These are phyloP conservation scores for Linyphia triangularis DNA, from an alignment of 2,888 invertebrate genomes.

Conservation along the genomic window DNA sequence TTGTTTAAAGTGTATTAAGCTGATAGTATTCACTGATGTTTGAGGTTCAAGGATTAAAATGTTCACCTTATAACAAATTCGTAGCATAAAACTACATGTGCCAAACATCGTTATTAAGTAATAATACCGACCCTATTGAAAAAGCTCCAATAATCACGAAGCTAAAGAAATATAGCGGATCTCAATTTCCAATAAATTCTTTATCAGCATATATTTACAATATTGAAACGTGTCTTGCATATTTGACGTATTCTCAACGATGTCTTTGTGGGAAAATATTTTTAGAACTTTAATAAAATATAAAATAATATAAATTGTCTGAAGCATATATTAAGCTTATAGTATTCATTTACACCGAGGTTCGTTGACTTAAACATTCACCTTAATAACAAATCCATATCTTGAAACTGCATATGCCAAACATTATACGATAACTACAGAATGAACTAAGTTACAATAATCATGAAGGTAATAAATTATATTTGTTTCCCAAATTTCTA, in stretches of 20 bases:
- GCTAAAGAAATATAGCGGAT: no score
- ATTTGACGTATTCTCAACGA: no score
- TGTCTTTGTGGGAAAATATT: no score
- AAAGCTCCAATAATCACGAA: constrained; percentile 22
- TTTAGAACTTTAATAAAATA: no score
- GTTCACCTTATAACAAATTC: constrained; percentile 37
- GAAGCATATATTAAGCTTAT: constrained; percentile 28
- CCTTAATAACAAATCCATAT: constrained; percentile 34
- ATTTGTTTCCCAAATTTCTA: no score
- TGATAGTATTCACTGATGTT: not conserved
- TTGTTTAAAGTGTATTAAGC: constrained; percentile 29
- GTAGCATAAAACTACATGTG: constrained; percentile 19
- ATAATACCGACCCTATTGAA: constrained; percentile 16
- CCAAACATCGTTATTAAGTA: constrained; percentile 53
- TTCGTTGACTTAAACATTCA: constrained; percentile 28
- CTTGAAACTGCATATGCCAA: constrained; percentile 39
- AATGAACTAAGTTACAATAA: no score
- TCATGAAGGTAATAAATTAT: no score
- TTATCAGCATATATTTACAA: no score
- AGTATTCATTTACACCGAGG: not conserved
- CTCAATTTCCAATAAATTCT: no score
- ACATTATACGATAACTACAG: no score
- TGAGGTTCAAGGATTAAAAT: constrained; percentile 27
- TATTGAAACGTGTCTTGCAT: no score
- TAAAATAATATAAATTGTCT: no score